These are phyloP conservation scores for Synergus itoensis DNA, from an alignment of 2,888 invertebrate species.

Conservation along the genomic window DNA sequence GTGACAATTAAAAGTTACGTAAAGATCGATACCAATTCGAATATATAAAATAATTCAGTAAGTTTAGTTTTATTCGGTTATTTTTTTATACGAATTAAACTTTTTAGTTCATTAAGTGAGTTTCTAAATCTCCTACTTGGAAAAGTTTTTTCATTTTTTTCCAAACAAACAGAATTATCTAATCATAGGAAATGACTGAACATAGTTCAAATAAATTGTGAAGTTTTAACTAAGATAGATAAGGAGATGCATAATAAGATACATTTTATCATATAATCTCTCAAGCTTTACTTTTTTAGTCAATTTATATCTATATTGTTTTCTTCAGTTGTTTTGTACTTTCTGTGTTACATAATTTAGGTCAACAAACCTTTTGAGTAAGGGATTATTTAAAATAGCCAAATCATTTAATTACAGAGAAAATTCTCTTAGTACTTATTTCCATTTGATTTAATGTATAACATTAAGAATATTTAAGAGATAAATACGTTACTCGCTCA, in stretches of 20 bases:
- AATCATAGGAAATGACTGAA: not conserved
- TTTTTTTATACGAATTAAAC: not conserved
- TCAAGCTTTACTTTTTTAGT: not conserved
- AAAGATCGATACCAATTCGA: slow-evolving; percentile 78
- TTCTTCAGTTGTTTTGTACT: not conserved
- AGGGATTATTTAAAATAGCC: not conserved
- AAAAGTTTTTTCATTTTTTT: too few relatives aligned
- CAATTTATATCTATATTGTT: not conserved
- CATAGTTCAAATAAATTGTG: not conserved
- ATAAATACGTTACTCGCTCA: not conserved
- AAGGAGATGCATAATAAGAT: not conserved
- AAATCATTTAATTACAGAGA: too few relatives aligned
- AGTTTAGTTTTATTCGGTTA: not conserved
- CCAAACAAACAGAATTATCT: too few relatives aligned
- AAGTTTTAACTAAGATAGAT: not conserved
- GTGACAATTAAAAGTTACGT: slow-evolving; percentile 83
- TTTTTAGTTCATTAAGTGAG: too few relatives aligned
- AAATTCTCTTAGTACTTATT: too few relatives aligned
- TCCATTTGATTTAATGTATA: not conserved
- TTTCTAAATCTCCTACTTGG: too few relatives aligned
- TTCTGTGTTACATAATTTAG: not conserved
- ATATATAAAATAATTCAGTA: slow-evolving; percentile 75
- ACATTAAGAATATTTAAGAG: not conserved
- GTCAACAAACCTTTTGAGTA: not conserved
- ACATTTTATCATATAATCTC: not conserved